A percentile compares a stretch with the other conserved stretches of the same genome.
Evolutionary conservation across 1,140 invertebrate species (phyloP).

Genomic region (Drosophila micromelanica): DNA sequence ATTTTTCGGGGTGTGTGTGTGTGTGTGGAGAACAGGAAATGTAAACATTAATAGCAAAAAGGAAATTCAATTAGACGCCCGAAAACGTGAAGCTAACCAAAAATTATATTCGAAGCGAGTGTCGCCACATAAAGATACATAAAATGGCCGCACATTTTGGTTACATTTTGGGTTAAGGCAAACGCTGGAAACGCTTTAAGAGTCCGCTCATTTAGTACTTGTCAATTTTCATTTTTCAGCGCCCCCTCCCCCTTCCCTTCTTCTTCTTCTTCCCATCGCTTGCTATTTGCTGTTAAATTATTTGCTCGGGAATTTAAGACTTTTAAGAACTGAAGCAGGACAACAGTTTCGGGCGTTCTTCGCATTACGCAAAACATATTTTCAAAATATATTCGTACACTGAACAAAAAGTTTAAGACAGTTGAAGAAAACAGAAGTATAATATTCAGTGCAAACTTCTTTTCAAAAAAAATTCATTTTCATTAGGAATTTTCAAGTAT

Average conservation of each 20-base stretch:
- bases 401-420: neutral
- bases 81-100: slow-evolving; percentile 6
- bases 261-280: neutral
- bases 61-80: slow-evolving; percentile 61
- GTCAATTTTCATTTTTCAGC: neutral
- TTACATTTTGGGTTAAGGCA: neutral
- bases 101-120: neutral
- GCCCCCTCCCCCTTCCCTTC: no score
- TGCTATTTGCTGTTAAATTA: slow-evolving; percentile 74
- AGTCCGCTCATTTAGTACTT: neutral
- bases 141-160: neutral
- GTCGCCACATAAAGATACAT: neutral
- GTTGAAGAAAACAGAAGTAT: neutral
- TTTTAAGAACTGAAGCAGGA: slow-evolving; percentile 54
- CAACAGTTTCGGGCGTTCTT: slow-evolving; percentile 54
- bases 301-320: slow-evolving; percentile 74
- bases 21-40: slow-evolving; percentile 57
- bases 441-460: neutral
- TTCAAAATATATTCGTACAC: slow-evolving; percentile 13
- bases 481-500: neutral
- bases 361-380: slow-evolving; percentile 66
- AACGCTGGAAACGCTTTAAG: neutral
- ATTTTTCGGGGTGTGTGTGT: slow-evolving; percentile 9
- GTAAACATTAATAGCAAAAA: slow-evolving; percentile 49
- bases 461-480: neutral